Conservation (phyloP, 2,113 vertebrate genomes). For the Otus sunia region DNA sequence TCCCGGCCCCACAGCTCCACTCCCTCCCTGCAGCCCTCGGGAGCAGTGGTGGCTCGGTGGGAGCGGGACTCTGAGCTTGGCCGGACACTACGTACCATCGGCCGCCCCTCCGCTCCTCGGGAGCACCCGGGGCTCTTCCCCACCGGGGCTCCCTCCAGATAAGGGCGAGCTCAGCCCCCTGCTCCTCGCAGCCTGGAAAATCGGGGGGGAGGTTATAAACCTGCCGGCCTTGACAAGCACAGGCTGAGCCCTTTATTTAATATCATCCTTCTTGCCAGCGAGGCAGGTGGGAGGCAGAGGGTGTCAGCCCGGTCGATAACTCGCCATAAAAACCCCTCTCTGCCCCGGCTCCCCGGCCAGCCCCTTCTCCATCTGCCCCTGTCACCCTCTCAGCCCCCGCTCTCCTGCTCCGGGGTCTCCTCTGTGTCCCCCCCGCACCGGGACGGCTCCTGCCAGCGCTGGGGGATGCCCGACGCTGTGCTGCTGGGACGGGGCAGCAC, state of each 20-base stretch:
- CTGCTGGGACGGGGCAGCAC: background rate
- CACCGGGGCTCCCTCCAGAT: background rate
- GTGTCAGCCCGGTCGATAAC: background rate
- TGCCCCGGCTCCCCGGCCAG: background rate
- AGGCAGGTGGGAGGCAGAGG: background rate
- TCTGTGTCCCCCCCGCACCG: background rate
- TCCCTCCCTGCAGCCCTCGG: background rate
- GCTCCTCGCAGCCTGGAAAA: background rate
- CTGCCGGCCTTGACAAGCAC: background rate
- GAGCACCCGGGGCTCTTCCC: background rate
- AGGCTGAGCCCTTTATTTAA: background rate
- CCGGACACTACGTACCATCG: background rate
- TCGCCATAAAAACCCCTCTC: background rate
- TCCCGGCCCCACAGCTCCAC: background rate
- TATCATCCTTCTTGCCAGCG: fast-evolving
- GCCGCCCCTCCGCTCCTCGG: background rate
- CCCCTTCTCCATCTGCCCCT: background rate
- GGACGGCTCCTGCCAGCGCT: background rate
- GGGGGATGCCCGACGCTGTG: fast-evolving
- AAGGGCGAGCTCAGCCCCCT: background rate
- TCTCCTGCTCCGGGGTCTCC: background rate
- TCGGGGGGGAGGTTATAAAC: background rate
- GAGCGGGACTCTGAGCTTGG: background rate
- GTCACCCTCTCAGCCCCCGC: background rate
- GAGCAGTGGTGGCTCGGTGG: no score